Percentiles rank a stretch among this genome's conserved stretches.
phyloP scores from a whole-genome alignment of 1,140 invertebrate species.

The Halesus radiatus region DNA sequence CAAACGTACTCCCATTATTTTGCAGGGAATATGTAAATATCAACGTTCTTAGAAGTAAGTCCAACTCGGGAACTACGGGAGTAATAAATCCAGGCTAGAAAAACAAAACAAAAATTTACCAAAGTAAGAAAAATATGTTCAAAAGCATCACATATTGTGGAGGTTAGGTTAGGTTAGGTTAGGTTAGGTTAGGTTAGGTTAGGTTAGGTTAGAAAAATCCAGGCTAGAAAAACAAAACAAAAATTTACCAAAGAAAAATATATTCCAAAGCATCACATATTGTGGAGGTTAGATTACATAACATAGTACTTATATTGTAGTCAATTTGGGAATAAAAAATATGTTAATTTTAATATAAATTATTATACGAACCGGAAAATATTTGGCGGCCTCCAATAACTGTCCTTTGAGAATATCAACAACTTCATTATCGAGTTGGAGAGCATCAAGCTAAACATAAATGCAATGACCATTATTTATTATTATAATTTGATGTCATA shows the following conservation, averaged over 20 bases:
- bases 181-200: too few species aligned
- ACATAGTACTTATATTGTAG: too few species aligned
- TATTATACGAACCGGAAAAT: constrained; percentile 47
- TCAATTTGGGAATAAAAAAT: too few species aligned
- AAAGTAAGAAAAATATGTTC: background rate
- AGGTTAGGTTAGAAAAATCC: too few species aligned
- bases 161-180: too few species aligned
- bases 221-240: constrained; percentile 65
- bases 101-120: constrained; percentile 21
- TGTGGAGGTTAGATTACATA: too few species aligned
- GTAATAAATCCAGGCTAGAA: constrained; percentile 71
- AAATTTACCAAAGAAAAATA: background rate
- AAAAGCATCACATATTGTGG: too few species aligned
- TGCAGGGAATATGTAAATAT: constrained; percentile 73
- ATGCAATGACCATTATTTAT: background rate
- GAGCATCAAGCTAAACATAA: constrained; percentile 49
- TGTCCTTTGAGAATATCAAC: constrained; percentile 52
- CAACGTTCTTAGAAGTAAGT: constrained; percentile 70
- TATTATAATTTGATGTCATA: background rate
- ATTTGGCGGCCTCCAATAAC: constrained; percentile 51
- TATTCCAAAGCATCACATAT: too few species aligned
- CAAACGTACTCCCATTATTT: constrained; percentile 72
- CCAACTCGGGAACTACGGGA: constrained; percentile 72
- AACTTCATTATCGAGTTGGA: constrained; percentile 55
- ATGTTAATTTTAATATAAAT: too few species aligned